Evolutionary conservation across 2,113 vertebrate genomes (phyloP).

Genomic region (Osmerus mordax): DNA sequence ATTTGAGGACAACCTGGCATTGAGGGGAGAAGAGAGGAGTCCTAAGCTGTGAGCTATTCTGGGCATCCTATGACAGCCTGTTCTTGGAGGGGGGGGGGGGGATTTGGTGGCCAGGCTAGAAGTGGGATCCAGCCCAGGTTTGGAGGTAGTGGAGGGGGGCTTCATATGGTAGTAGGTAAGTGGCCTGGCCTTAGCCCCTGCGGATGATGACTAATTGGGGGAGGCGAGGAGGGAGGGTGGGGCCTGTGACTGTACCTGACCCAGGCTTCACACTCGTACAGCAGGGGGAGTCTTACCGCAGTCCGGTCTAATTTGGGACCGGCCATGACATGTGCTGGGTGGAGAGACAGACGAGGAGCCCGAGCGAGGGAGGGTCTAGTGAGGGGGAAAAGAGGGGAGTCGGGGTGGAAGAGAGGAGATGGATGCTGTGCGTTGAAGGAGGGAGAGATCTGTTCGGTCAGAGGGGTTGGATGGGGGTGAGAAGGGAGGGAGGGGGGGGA

Average conservation of each 20-base stretch:
- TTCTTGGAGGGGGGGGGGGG: slow-evolving; percentile 16
- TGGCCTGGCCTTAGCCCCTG: slow-evolving; percentile 6
- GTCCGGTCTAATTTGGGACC: slow-evolving; percentile 41
- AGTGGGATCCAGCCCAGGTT: slow-evolving; percentile 25
- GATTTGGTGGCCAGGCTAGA: slow-evolving; percentile 19
- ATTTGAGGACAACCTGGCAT: neutral
- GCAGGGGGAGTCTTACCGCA: slow-evolving; percentile 25
- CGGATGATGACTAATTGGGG: slow-evolving; percentile 42
- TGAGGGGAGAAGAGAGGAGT: slow-evolving; percentile 22
- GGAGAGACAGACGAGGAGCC: slow-evolving; percentile 1
- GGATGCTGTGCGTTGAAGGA: no score
- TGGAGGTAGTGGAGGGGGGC: neutral
- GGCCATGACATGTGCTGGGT: slow-evolving; percentile 38
- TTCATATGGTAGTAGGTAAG: slow-evolving; percentile 3
- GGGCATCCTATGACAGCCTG: slow-evolving; percentile 34
- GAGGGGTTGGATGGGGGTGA: neutral
- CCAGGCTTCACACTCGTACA: slow-evolving; percentile 27
- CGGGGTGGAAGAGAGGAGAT: neutral
- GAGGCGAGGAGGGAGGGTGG: slow-evolving; percentile 1
- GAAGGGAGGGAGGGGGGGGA: neutral
- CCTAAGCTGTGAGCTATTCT: slow-evolving; percentile 37
- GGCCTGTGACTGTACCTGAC: slow-evolving; percentile 41
- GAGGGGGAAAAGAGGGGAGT: neutral
- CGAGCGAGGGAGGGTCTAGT: neutral
- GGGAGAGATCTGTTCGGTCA: no score